Base-by-base conservation (phyloP, 2,888 invertebrate genomes). In the Philonicus albiceps region DNA sequence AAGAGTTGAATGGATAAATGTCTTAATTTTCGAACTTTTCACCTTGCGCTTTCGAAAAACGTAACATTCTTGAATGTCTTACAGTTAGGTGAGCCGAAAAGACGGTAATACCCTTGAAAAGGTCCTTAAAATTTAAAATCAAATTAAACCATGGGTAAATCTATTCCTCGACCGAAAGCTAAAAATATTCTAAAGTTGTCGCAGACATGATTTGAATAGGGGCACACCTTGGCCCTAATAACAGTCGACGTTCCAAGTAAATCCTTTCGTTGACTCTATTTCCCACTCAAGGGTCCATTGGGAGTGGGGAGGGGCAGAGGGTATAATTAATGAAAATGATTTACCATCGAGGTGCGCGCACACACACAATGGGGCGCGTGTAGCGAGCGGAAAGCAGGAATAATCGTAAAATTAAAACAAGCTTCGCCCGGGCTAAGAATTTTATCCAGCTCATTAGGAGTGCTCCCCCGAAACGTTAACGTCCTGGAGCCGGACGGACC, bases 371-470 rank as follows among this genome's bases (percentile, higher is more conserved):
- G 34, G 74, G 2, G 16, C 40, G 34, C 74, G 64, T 22, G 64
- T 64, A 74, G 34, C 30, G n/a, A 74, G 34, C 53, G 27, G 80
- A 80, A 53, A 80, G 31, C 53, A 53, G 53, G 8, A 80, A 49
- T 53, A 53, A 30, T 80, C 80, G 31, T 80, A 53, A 80, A 80
- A 53, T 53, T 49, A 16, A 53, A 80, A 27, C 53, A 80, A 49
- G 27, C 27, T 43, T 53, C 80, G 27, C 53, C 49, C 80, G 53
- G 27, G 16, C 49, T 81, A 64, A 55, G 55, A 81, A 55, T 78
- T 78, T 78, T 49, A 78, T 55, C 64, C 81, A 81, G 22, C 81
- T 81, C 81, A 81, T 81, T 81, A 81, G 34, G 34, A 81, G 55
- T 81, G 81, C n/a, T 81, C 64, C 49, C 40, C 53, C 53, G n/a